Evolutionary conservation across 2,113 vertebrate genomes (phyloP).

Genomic region (Nesospiza acunhae): DNA sequence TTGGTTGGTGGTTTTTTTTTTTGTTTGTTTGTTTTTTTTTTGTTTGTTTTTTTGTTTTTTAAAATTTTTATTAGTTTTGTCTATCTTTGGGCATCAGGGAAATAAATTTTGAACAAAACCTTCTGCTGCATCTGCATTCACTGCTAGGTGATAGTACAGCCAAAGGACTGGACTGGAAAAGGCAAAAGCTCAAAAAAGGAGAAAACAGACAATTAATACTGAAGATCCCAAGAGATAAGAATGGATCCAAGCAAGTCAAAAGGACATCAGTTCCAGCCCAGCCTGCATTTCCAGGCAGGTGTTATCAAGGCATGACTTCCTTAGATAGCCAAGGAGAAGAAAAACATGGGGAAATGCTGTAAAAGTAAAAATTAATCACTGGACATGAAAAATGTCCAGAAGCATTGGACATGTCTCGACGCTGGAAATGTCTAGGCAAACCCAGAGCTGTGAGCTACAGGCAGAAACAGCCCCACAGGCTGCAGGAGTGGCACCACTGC

Average conservation of each 20-base stretch:
- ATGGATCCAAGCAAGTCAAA: neutral
- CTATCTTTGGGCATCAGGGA: neutral
- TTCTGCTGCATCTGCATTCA: neutral
- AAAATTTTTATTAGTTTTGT: neutral
- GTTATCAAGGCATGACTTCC: neutral
- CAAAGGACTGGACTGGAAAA: neutral
- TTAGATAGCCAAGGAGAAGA: neutral
- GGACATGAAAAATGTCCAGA: neutral
- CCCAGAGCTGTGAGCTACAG: neutral
- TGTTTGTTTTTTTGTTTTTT: no score
- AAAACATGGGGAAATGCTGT: neutral
- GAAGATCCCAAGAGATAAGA: neutral
- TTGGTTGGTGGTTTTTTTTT: no score
- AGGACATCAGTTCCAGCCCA: neutral
- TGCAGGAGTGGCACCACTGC: neutral
- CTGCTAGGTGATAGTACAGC: neutral
- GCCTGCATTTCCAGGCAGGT: neutral
- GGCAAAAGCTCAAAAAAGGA: neutral
- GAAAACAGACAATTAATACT: neutral
- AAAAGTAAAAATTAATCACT: neutral
- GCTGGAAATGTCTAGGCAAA: neutral
- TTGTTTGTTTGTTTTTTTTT: no score
- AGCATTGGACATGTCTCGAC: neutral
- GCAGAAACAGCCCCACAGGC: neutral
- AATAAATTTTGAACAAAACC: neutral